A percentile compares a stretch with the other conserved stretches of the same genome.
Conservation (phyloP, 2,888 invertebrate species). For the Eristalis intricaria region DNA sequence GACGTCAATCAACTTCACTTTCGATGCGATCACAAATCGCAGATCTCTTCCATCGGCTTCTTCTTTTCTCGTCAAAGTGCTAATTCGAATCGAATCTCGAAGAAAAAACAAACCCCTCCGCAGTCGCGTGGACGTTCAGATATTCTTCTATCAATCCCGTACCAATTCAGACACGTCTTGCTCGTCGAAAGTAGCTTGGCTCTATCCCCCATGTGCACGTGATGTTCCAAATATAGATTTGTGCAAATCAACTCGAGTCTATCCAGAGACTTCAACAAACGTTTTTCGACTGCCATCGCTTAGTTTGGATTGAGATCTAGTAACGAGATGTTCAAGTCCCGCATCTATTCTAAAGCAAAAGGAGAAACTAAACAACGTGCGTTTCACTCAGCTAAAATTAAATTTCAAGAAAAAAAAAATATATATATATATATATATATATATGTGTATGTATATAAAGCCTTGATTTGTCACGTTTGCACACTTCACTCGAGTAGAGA, state of each 20-base stretch:
- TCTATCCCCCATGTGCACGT: too few relatives aligned
- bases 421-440: not conserved
- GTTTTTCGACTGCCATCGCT: not conserved
- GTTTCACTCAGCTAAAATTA: not conserved
- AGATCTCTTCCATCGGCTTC: not conserved
- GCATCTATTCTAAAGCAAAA: not conserved
- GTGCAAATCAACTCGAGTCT: not conserved
- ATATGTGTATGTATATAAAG: not conserved
- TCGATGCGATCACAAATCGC: too few relatives aligned
- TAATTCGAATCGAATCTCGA: not conserved
- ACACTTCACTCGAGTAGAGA: not conserved
- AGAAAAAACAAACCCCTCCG: not conserved
- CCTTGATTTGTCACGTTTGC: slow-evolving; percentile 15
- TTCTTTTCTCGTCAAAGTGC: not conserved
- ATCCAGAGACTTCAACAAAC: not conserved
- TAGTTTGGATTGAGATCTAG: slow-evolving; percentile 24
- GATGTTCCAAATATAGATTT: not conserved
- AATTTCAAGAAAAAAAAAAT: not conserved
- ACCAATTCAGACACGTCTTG: not conserved
- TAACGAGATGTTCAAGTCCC: not conserved
- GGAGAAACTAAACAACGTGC: not conserved
- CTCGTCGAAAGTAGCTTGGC: not conserved
- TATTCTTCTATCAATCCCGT: not conserved
- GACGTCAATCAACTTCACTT: too few relatives aligned
- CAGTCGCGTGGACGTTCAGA: not conserved